Conservation (phyloP, 2,113 vertebrate genomes). For the Smithornis capensis region DNA sequence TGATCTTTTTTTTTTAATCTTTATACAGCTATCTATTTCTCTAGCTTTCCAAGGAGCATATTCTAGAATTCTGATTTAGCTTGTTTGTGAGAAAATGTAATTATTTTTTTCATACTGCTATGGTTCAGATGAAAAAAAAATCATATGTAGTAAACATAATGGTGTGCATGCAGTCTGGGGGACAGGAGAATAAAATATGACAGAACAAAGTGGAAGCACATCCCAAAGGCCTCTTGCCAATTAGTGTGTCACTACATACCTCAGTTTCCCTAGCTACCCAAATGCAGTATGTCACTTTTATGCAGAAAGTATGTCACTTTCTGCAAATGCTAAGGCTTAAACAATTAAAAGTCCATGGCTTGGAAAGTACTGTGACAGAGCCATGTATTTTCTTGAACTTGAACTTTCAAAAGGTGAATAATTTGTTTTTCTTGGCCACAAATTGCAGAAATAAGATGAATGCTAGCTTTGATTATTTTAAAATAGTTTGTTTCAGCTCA, state of each 20-base stretch:
- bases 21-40: not conserved
- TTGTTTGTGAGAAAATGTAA: not conserved
- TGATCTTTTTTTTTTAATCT: not conserved
- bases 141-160: not conserved
- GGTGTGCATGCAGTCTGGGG: rapidly evolving
- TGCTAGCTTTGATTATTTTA: not conserved
- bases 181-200: not conserved
- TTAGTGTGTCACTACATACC: too few relatives aligned
- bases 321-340: not conserved
- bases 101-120: not conserved
- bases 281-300: not conserved
- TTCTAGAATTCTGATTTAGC: not conserved
- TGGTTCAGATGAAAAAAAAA: not conserved
- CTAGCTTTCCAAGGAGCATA: not conserved
- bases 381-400: not conserved
- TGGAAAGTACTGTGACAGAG: not conserved
- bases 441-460: not conserved
- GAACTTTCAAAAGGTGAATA: not conserved
- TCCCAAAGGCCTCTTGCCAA: not conserved
- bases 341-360: not conserved
- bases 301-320: too few relatives aligned
- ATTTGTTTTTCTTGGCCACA: not conserved
- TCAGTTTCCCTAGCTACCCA: not conserved
- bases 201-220: not conserved
- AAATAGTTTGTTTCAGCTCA: not conserved